Evolutionary conservation across 37 sponge, comb jelly and placozoan species (phyloP), one percentile per base, ranked within the genome.

Genomic region (Tethya wilhelma): DNA sequence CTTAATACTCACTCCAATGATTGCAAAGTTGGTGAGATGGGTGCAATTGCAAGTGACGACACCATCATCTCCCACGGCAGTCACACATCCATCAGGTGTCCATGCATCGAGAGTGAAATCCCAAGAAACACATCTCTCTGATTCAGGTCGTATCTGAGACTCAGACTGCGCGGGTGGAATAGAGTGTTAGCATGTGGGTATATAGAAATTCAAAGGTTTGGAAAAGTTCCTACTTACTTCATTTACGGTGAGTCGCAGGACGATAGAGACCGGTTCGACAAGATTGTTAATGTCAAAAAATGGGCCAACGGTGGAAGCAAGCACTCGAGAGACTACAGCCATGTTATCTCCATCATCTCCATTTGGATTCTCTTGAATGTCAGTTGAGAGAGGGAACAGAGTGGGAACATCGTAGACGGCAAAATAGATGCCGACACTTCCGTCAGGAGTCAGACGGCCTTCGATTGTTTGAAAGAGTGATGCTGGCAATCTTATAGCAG

Each of bases 1-100:
- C n/a, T n/a, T n/a, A n/a, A 44, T 1, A 36, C 76, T 85, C 31
- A 85, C 85, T 69, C 77, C 73, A 20, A 85, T 45, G 38, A 75
- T 75, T 22, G 85, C 85, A 77, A 85, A 85, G 77, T 85, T 77
- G 4, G 85, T 85, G 59, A 85, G 53, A 43, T 85, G 85, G 41
- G 28, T 57, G 58, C 85, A 85, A 3, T 57, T 31, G 56, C 82
- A 82, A 1, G 44, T 40, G 22, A 82, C 82, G 19, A 32, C 37
- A 11, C 36, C 31, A 9, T 42, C 29, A 57, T 20, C 66, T 5
- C 19, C 9, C 23, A 56, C 38, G 12, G 39, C 53, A 22, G 60
- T 0, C 0, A 25, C 23, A 42, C 86, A 85, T 23, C 86, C 86
- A 45, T 77, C 59, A 44, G 58, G 33, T 12, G 65, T 66, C 86